Conservation (phyloP, 2,797 vertebrate genomes). For the Heliangelus exortis region DNA sequence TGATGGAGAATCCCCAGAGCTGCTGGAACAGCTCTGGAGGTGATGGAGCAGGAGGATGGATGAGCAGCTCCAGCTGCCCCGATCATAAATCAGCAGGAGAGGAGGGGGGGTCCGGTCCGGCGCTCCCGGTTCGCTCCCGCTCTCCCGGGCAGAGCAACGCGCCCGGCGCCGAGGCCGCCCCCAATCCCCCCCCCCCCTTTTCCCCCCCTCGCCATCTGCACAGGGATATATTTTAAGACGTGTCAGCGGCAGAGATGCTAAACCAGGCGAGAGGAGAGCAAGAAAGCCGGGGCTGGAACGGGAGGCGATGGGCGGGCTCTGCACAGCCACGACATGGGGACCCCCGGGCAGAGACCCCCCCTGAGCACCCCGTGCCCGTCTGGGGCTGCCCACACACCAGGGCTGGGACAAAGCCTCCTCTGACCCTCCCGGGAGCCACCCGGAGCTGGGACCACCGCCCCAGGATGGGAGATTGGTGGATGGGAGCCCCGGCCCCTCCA, state of each 20-base stretch:
- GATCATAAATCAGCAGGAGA: neutral
- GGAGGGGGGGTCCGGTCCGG: neutral
- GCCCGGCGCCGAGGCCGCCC: neutral
- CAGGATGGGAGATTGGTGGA: fast-evolving
- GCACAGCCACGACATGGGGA: fast-evolving
- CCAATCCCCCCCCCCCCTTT: neutral
- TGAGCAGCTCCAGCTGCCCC: neutral
- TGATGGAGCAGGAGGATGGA: neutral
- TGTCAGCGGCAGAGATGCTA: constrained; percentile 15
- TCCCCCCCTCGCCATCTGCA: constrained; percentile 41
- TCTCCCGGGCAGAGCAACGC: neutral
- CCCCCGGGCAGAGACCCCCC: neutral
- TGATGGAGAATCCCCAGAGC: no score
- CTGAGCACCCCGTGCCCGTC: no score
- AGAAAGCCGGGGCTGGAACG: neutral
- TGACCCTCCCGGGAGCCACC: fast-evolving
- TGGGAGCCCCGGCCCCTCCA: fast-evolving
- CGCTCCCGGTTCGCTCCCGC: neutral
- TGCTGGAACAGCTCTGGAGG: no score
- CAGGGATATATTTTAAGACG: constrained; percentile 30
- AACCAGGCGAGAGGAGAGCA: constrained; percentile 13
- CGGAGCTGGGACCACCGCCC: neutral
- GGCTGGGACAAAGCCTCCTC: neutral
- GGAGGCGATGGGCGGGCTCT: neutral
- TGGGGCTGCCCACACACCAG: fast-evolving